Base-by-base conservation (phyloP, 2,888 invertebrate species). In the Chorisops tibialis region DNA sequence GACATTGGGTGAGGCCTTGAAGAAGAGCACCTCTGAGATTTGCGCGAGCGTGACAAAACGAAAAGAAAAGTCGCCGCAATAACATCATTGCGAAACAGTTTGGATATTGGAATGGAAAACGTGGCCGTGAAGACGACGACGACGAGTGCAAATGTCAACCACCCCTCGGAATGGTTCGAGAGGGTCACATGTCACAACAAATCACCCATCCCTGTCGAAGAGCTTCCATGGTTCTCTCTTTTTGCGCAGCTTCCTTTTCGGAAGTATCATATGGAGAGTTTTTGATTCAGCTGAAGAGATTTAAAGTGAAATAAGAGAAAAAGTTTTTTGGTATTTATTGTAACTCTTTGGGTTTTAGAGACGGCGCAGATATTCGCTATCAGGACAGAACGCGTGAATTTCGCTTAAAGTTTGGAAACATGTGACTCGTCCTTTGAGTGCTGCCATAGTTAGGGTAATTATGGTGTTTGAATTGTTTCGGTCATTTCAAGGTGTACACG, bases 101-200 rank as follows among this genome's bases (percentile, higher is more conserved):
- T 16, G 22, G 14, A 18, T 22, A 12, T 45, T 49, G 39, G 51
- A 60, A 43, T 22, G 30, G 18, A 56, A 52, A 19, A 43, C 37
- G 11, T 30, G n/a, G 21, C 12, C 16, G 35, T 43, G 3, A 47
- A 7, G 14, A 18, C 45, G 45, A 18, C 3, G 4, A 16, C n/a
- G n/a, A n/a, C n/a, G n/a, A 4, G 30, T 12, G 41, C 14, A 45
- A 54, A 49, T 60, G 63, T 63, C 63, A 63, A 54, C 60, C 59
- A 61, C 60, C 60, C 63, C 56, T 45, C 50, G 43, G 61, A n/a
- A 48, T 56, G 41, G 61, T 50, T 59, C 56, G 45, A 47, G 37
- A 43, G 48, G 47, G 64, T 52, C 64, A 64, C 58, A 64, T 61
- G 64, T 64, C 64, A 64, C 64, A 64, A 64, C 64, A 64, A 64